Evolutionary conservation across 2,797 vertebrate species (phyloP).

Genomic region (Fistularia commersonii): DNA sequence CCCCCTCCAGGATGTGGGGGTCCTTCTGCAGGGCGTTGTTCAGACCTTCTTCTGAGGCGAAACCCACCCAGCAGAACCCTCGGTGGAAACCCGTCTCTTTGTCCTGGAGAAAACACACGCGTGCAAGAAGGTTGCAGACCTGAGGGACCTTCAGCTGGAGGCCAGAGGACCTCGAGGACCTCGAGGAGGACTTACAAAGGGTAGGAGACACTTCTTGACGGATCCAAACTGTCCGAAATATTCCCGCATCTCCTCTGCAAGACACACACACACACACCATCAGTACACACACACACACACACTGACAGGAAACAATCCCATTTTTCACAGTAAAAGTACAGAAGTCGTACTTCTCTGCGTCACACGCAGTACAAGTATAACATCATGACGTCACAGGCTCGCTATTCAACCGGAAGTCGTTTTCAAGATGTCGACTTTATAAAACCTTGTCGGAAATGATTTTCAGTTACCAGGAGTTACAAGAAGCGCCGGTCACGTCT

Average conservation of each 20-base stretch:
- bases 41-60: constrained; percentile 72
- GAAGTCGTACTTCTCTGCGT: no score
- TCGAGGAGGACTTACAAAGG: constrained; percentile 85
- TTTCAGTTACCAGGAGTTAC: no score
- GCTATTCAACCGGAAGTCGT: no score
- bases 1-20: constrained; percentile 82
- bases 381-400: no score
- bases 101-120: constrained; percentile 69
- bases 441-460: no score
- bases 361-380: no score
- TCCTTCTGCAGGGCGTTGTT: constrained; percentile 84
- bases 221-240: constrained; percentile 88
- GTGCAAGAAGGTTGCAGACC: not conserved
- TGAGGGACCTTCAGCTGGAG: not conserved
- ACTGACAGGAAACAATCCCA: not conserved
- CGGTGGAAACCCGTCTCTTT: constrained; percentile 87
- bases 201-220: constrained; percentile 79
- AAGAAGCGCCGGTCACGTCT: no score
- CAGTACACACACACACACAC: no score
- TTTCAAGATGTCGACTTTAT: no score
- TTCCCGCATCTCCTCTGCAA: constrained; percentile 83
- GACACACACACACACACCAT: constrained; percentile 2
- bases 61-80: constrained; percentile 84
- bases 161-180: no score
- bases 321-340: not conserved